Percentiles rank a stretch among this genome's conserved stretches.
phyloP scores from a whole-genome alignment of 1,140 invertebrate species.

The Sycophaga agraensis region DNA sequence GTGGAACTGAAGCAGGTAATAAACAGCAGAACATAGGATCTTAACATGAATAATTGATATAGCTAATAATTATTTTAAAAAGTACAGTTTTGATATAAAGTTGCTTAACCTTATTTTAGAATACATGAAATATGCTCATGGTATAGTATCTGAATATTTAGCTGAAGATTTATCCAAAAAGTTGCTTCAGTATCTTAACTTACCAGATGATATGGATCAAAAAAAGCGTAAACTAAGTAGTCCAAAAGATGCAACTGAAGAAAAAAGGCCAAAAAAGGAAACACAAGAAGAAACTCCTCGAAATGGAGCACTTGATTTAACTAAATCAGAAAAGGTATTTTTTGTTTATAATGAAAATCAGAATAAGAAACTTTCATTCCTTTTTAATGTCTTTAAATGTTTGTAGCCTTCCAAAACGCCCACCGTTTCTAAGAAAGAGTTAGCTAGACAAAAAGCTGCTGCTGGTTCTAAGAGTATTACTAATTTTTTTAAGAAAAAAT shows the following conservation, averaged over 20 bases:
- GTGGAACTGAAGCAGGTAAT: conserved; percentile 51
- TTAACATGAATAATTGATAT: background rate
- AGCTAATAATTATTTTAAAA: background rate
- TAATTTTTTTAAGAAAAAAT: conserved; percentile 69
- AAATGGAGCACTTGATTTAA: conserved; percentile 44
- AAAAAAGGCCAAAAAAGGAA: conserved; percentile 49
- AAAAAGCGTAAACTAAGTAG: conserved; percentile 63
- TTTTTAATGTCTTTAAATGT: conserved; percentile 8
- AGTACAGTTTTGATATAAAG: background rate
- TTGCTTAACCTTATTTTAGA: conserved; percentile 52
- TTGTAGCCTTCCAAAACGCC: conserved; percentile 53
- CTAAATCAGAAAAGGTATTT: conserved; percentile 50
- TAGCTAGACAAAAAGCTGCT: conserved; percentile 72
- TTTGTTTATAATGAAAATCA: too few species aligned
- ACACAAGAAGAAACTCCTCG: conserved; percentile 35
- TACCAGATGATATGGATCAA: conserved; percentile 61
- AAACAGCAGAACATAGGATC: background rate
- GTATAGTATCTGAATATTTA: conserved; percentile 71
- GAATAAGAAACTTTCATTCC: too few species aligned
- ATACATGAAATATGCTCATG: conserved; percentile 69
- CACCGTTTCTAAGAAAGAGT: conserved; percentile 65
- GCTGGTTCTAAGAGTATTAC: conserved; percentile 73
- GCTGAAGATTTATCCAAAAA: conserved; percentile 65
- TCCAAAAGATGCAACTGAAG: conserved; percentile 41
- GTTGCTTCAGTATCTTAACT: conserved; percentile 63